Conservation (phyloP, 1,140 invertebrate genomes). For the Medauroidea extradentata region DNA sequence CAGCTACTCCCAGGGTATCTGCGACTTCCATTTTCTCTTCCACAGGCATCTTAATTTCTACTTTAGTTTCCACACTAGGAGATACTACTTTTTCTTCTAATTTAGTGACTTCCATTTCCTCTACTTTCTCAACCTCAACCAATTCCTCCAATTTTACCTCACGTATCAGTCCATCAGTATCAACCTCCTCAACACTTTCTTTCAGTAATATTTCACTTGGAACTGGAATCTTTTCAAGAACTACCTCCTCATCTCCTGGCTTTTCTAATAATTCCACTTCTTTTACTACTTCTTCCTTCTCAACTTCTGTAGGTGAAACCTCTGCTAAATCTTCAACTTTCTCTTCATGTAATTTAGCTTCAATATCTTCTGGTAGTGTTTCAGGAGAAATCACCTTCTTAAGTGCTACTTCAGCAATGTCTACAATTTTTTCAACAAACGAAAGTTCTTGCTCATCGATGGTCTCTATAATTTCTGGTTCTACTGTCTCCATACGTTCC, state of each 20-base stretch:
- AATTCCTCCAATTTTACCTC: background rate
- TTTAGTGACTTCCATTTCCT: background rate
- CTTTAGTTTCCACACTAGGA: background rate
- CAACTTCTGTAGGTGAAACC: background rate
- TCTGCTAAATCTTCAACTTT: background rate
- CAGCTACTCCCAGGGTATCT: background rate
- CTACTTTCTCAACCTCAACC: background rate
- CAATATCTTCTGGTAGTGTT: too few species aligned
- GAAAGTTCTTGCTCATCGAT: too few species aligned
- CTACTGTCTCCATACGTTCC: too few species aligned
- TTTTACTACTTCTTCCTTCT: background rate
- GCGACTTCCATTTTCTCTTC: background rate
- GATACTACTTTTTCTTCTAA: background rate
- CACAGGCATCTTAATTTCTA: background rate
- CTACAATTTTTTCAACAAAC: too few species aligned
- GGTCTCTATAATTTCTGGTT: too few species aligned
- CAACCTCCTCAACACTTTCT: conserved; percentile 1
- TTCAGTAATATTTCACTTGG: background rate
- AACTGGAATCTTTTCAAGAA: background rate
- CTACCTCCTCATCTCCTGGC: background rate
- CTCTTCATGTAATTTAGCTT: too few species aligned
- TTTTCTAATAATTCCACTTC: background rate
- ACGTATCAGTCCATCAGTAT: too few species aligned
- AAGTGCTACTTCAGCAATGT: too few species aligned
- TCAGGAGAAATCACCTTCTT: too few species aligned